phyloP scores from a whole-genome alignment of 1,140 invertebrate genomes.

The Drosophila tani region DNA sequence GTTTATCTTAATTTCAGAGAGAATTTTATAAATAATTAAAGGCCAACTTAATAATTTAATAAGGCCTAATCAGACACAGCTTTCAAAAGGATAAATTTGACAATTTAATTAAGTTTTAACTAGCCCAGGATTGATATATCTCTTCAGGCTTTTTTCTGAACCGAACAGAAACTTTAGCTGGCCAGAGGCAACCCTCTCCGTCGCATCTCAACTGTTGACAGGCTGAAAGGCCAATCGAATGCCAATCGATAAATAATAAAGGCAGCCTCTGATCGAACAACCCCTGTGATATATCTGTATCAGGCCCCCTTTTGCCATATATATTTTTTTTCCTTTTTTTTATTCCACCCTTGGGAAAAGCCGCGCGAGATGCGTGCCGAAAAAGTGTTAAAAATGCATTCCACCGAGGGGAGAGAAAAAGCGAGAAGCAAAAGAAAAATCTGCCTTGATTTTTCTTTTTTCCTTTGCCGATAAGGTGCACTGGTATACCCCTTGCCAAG shows the following conservation, averaged over 20 bases:
- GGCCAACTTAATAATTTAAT: too few relatives aligned
- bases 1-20: conserved; percentile 8
- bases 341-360: conserved; percentile 51
- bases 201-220: conserved; percentile 49
- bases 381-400: conserved; percentile 57
- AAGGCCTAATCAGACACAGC: background rate
- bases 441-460: conserved; percentile 37
- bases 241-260: conserved; percentile 79
- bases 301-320: background rate
- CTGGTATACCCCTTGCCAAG: background rate
- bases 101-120: conserved; percentile 9
- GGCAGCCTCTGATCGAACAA: conserved; percentile 49
- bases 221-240: conserved; percentile 73
- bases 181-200: conserved; percentile 5
- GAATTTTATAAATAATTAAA: background rate
- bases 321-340: conserved; percentile 6
- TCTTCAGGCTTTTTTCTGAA: background rate
- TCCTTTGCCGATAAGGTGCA: background rate
- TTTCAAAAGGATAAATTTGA: background rate
- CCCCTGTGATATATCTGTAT: conserved; percentile 8
- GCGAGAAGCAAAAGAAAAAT: conserved; percentile 12
- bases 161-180: background rate
- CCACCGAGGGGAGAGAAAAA: background rate
- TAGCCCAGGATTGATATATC: conserved; percentile 4
- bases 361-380: conserved; percentile 39